Conservation (phyloP, 2,797 vertebrate genomes). For the Austrolebias charrua region DNA sequence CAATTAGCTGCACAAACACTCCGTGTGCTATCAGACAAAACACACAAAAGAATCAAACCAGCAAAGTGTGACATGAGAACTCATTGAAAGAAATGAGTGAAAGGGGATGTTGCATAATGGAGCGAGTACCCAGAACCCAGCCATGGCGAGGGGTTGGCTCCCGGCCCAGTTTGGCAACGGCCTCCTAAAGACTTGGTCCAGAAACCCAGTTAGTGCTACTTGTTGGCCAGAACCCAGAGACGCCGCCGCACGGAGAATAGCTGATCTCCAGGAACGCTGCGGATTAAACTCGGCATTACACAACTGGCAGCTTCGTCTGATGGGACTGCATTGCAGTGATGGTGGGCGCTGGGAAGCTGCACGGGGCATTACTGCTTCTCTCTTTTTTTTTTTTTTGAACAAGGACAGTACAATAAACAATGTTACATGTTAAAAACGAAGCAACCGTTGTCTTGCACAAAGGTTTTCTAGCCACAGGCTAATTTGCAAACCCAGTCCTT, state of each 20-base stretch:
- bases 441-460: too few relatives aligned
- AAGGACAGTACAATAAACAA: too few relatives aligned
- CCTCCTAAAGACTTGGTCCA: conserved; percentile 32
- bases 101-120: conserved; percentile 8
- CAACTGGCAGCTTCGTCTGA: conserved; percentile 24
- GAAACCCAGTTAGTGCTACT: conserved; percentile 47
- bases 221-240: conserved; percentile 36
- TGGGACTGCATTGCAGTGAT: not conserved
- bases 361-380: too few relatives aligned
- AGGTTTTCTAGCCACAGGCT: too few relatives aligned
- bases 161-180: conserved; percentile 21
- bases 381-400: too few relatives aligned
- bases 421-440: too few relatives aligned
- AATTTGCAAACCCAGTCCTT: too few relatives aligned
- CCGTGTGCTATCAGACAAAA: not conserved
- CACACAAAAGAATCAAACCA: not conserved
- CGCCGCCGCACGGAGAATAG: conserved; percentile 14
- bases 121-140: not conserved
- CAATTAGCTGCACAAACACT: not conserved
- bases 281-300: conserved; percentile 27
- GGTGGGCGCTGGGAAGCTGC: not conserved
- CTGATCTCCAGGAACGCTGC: conserved; percentile 22
- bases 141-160: conserved; percentile 15
- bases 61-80: not conserved
- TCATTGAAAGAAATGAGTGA: not conserved